Percentiles rank a stretch among this genome's conserved stretches.
Conservation (phyloP, 2,797 vertebrate genomes). For the Scolopax rusticola region DNA sequence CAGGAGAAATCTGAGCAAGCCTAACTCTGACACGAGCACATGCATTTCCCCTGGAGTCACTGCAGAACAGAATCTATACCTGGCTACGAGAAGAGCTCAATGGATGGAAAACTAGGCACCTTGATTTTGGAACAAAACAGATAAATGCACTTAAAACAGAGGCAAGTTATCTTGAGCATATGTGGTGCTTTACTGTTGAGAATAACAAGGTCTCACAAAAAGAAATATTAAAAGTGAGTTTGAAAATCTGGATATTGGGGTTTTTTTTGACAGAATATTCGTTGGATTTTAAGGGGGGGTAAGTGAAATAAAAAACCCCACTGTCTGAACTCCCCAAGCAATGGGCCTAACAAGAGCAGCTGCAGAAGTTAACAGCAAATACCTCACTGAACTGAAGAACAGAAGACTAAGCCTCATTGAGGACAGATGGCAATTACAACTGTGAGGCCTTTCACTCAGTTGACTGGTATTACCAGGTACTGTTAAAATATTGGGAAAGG, state of each 20-base stretch:
- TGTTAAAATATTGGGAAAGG: neutral
- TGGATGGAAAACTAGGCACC: neutral
- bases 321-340: neutral
- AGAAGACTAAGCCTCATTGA: neutral
- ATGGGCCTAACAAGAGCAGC: rapidly evolving
- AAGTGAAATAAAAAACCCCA: neutral
- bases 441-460: neutral
- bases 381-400: neutral
- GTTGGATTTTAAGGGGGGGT: neutral
- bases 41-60: neutral
- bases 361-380: rapidly evolving
- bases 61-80: neutral
- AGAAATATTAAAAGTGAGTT: neutral
- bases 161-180: too few species aligned
- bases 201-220: neutral
- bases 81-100: neutral
- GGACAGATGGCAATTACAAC: neutral
- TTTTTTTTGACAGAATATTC: rapidly evolving
- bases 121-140: neutral
- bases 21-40: neutral
- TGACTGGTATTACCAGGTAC: neutral
- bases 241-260: neutral
- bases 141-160: too few species aligned
- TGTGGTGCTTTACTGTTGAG: rapidly evolving
- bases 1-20: neutral